These are phyloP conservation scores for Dryococelus australis DNA, from an alignment of 2,888 invertebrate genomes.

Conservation along the genomic window DNA sequence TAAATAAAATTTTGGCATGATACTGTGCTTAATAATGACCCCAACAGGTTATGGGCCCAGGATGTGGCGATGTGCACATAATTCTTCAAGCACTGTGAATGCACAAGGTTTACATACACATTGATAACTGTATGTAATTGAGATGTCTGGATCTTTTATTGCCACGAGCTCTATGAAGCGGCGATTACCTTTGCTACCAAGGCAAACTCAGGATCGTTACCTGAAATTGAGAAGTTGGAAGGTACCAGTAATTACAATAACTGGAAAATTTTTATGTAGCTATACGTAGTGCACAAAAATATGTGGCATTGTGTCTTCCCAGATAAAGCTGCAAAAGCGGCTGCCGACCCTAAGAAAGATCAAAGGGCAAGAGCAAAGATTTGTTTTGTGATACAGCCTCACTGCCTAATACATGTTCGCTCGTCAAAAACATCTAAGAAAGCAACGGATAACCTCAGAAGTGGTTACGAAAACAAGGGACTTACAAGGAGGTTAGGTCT, in stretches of 20 bases:
- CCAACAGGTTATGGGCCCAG: no score
- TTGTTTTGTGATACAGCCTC: not conserved
- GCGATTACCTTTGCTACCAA: not conserved
- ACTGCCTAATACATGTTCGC: not conserved
- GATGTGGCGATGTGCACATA: no score
- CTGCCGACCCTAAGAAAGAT: not conserved
- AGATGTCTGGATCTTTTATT: no score
- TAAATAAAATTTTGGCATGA: not conserved
- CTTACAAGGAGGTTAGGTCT: slow-evolving; percentile 5
- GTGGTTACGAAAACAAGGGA: not conserved
- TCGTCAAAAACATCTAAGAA: not conserved
- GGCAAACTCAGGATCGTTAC: not conserved
- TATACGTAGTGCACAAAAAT: not conserved
- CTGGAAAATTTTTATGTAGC: not conserved
- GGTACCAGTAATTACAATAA: not conserved
- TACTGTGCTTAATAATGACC: not conserved
- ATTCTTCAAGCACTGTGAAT: no score
- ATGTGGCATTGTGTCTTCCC: not conserved
- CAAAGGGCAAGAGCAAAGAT: not conserved
- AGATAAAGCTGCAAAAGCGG: not conserved
- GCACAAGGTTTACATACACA: no score
- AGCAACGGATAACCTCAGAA: not conserved
- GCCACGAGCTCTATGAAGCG: no score
- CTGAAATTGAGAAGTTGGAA: not conserved
- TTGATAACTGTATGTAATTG: no score